Evolutionary conservation across 2,888 invertebrate genomes (phyloP), one percentile per base, ranked within the genome.

Genomic region (Phengaris alcon): DNA sequence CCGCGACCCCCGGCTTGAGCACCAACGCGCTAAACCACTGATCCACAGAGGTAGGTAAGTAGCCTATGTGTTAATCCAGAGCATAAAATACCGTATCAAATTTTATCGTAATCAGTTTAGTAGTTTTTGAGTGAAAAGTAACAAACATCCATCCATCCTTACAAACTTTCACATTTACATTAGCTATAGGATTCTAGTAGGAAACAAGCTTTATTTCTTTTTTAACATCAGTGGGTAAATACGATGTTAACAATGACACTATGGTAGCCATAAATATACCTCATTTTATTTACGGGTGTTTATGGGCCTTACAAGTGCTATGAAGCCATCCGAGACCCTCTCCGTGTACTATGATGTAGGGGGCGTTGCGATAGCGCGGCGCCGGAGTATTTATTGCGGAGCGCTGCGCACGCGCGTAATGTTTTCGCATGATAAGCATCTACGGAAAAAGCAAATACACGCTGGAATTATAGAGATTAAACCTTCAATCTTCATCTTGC

Each of bases 361-460:
- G 77, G 83, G 83, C 81, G 78, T 57, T 75, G 78, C 75, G 85
- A 85, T 84, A 86, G 83, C 80, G 81, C 78, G 85, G 83, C 84
- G 84, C 83, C 84, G 77, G 79, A 55, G 82, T 84, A 86, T 87
- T 85, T 86, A 85, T 85, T 83, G 83, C 82, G 79, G 79, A 81
- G 80, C 78, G 78, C 75, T 80, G 83, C 84, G 83, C 84, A 83
- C 84, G 84, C 83, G 84, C 82, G 82, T 82, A 84, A 85, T 84
- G 83, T 82, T 85, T 85, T 80, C 82, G 80, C 77, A 77, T 80
- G 87, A 87, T 87, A 86, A 85, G 84, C 80, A 80, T 83, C 85
- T 84, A 76, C 79, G 80, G 80, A 81, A 84, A 83, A 83, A 84
- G 81, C 82, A 81, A 81, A 81, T 81, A 74, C 78, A 79, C 79